These are phyloP conservation scores for Athalia cordata DNA, from an alignment of 2,888 invertebrate genomes.

Conservation along the genomic window DNA sequence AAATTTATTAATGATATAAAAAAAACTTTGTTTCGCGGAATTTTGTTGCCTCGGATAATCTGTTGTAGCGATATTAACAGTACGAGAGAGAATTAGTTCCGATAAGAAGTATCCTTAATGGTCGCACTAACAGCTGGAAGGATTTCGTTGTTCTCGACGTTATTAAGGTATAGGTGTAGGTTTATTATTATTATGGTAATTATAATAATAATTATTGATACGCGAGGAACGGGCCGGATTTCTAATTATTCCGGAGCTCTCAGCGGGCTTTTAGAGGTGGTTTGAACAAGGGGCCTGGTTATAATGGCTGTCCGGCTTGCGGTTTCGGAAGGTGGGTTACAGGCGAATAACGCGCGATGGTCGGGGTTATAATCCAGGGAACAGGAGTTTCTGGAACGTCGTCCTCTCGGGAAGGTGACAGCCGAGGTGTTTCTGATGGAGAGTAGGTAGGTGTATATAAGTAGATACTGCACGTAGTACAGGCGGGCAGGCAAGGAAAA, in stretches of 20 bases:
- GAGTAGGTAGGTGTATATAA: not conserved
- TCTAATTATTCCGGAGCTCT: conserved; percentile 63
- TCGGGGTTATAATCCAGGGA: conserved; percentile 6
- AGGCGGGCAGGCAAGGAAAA: not conserved
- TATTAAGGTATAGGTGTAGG: not conserved
- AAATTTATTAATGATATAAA: too few species aligned
- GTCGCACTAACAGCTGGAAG: too few species aligned
- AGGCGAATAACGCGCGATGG: conserved; percentile 51
- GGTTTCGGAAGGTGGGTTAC: conserved; percentile 64
- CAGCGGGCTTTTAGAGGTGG: conserved; percentile 48
- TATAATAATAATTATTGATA: conserved; percentile 29
- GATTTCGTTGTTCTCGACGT: too few species aligned
- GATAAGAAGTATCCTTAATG: too few species aligned
- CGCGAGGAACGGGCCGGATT: conserved; percentile 14
- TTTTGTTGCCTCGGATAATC: too few species aligned
- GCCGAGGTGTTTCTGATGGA: conserved; percentile 53
- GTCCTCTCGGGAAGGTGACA: conserved; percentile 64
- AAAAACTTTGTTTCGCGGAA: too few species aligned
- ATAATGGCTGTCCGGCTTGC: conserved; percentile 70
- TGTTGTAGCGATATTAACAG: too few species aligned
- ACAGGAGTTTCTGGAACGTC: conserved; percentile 61
- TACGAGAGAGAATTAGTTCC: too few species aligned
- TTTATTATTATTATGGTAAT: conserved; percentile 9
- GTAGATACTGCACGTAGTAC: not conserved
- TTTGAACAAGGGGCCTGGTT: conserved; percentile 61